A percentile compares a stretch with the other conserved stretches of the same genome.
phyloP scores from a whole-genome alignment of 1,140 invertebrate genomes.

The Thalassaphorura encarpata region DNA sequence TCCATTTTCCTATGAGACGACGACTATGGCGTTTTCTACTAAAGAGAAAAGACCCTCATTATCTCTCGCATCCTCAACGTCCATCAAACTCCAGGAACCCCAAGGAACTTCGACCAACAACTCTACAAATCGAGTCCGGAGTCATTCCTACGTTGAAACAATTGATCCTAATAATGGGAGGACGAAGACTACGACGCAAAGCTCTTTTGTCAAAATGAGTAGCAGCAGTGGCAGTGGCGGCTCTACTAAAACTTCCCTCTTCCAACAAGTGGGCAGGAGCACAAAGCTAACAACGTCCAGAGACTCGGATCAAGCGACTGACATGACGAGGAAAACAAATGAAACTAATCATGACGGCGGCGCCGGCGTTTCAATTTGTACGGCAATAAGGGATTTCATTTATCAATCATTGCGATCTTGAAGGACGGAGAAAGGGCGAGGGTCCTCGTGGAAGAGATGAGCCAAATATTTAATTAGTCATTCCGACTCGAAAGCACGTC shows the following conservation, averaged over 20 bases:
- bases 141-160: neutral
- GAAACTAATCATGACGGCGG: neutral
- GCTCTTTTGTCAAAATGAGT: neutral
- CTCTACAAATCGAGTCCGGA: neutral
- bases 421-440: neutral
- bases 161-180: neutral
- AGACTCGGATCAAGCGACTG: neutral
- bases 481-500: neutral
- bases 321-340: neutral
- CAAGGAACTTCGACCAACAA: neutral
- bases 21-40: neutral
- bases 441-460: neutral
- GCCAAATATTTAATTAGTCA: neutral
- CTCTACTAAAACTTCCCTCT: neutral
- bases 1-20: neutral
- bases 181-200: neutral
- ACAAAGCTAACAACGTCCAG: neutral
- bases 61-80: neutral
- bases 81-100: neutral
- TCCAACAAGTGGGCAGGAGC: neutral
- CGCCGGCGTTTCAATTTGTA: constrained; percentile 22
- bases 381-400: constrained; percentile 28
- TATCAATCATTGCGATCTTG: constrained; percentile 24
- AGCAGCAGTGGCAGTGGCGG: neutral
- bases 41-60: too few relatives aligned